These are phyloP conservation scores for Osmerus eperlanus DNA, from an alignment of 2,113 vertebrate species.

Conservation along the genomic window DNA sequence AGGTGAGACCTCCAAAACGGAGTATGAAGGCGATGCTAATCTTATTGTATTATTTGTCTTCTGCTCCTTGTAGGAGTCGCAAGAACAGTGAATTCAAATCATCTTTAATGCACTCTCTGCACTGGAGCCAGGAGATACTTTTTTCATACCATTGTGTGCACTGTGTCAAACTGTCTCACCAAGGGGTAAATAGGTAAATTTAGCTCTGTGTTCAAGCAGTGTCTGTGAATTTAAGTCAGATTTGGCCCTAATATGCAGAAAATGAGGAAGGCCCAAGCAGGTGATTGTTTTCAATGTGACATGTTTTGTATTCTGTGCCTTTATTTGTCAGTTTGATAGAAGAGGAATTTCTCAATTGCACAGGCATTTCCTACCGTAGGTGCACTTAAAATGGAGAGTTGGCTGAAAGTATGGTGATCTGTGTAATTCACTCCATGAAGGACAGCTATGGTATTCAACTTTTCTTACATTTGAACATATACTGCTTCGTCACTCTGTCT, in stretches of 20 bases:
- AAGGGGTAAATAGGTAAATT: too few relatives aligned
- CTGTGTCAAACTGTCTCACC: slow-evolving; percentile 28
- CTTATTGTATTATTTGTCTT: slow-evolving; percentile 28
- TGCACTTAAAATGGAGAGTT: too few relatives aligned
- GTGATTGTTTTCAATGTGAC: too few relatives aligned
- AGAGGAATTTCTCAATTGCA: too few relatives aligned
- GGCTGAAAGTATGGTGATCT: too few relatives aligned
- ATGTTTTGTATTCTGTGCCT: background rate
- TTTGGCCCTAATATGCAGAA: too few relatives aligned
- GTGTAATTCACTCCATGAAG: too few relatives aligned
- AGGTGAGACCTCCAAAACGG: background rate
- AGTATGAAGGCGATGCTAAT: background rate
- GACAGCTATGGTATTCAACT: too few relatives aligned
- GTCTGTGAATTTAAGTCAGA: too few relatives aligned
- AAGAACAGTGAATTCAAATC: slow-evolving; percentile 41
- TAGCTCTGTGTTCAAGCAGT: too few relatives aligned
- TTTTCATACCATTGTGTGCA: slow-evolving; percentile 43
- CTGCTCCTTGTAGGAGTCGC: slow-evolving; percentile 32
- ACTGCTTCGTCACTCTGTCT: background rate
- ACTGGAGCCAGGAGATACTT: slow-evolving; percentile 25
- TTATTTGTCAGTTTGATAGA: background rate
- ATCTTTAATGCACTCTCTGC: slow-evolving; percentile 36
- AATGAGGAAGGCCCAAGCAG: too few relatives aligned
- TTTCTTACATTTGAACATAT: background rate
- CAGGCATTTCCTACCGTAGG: too few relatives aligned